These are phyloP conservation scores for Melinaea menophilus DNA, from an alignment of 2,888 invertebrate genomes.

Conservation along the genomic window DNA sequence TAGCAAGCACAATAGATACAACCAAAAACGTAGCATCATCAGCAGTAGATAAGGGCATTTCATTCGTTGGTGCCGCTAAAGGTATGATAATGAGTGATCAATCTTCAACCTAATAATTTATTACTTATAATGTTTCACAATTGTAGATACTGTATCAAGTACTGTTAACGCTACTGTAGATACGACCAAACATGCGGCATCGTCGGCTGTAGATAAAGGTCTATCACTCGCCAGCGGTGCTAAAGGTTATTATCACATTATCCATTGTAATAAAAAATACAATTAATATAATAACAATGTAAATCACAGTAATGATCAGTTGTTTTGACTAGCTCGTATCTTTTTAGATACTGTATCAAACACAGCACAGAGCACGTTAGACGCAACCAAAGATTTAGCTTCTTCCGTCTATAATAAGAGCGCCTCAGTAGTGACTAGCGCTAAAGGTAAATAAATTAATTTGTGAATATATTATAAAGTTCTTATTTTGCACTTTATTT, in stretches of 20 bases:
- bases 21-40: conserved; percentile 49
- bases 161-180: conserved; percentile 42
- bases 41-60: conserved; percentile 48
- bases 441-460: conserved; percentile 38
- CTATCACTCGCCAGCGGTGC: conserved; percentile 43
- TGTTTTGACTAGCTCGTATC: conserved; percentile 9
- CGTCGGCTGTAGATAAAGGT: conserved; percentile 37
- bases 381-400: conserved; percentile 65
- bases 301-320: background rate
- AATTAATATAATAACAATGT: too few relatives aligned
- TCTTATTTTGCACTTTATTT: background rate
- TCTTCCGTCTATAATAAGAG: conserved; percentile 67
- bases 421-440: conserved; percentile 41
- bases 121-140: conserved; percentile 10
- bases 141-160: conserved; percentile 32
- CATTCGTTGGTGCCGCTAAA: conserved; percentile 48
- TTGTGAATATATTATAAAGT: background rate
- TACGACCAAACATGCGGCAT: conserved; percentile 38
- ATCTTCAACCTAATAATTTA: conserved; percentile 15
- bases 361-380: conserved; percentile 60
- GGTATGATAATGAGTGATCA: conserved; percentile 31
- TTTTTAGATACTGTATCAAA: conserved; percentile 42
- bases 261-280: background rate
- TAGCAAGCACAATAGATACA: conserved; percentile 50
- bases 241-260: conserved; percentile 40